A percentile compares a stretch with the other conserved stretches of the same genome.
Conservation (phyloP, 2,888 invertebrate genomes). For the Dryococelus australis region DNA sequence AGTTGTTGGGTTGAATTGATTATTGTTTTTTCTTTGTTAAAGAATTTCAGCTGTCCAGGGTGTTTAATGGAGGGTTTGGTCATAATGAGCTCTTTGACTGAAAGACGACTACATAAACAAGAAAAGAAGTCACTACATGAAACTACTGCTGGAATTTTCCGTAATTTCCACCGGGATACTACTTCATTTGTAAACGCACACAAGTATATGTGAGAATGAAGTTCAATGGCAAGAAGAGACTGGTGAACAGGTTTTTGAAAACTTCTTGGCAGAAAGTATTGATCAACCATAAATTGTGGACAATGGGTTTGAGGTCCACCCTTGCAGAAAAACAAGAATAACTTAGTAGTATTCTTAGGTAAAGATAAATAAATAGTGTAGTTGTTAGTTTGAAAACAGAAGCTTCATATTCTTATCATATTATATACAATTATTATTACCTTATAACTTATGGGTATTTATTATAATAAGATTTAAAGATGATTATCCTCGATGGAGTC, state of each 20-base stretch:
- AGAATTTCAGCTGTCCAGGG: constrained; percentile 16
- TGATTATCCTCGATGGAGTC: constrained; percentile 38
- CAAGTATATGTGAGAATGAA: neutral
- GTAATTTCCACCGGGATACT: neutral
- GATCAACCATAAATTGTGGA: constrained; percentile 34
- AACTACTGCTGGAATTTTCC: constrained; percentile 4
- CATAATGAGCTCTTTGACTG: neutral
- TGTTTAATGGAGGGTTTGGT: neutral
- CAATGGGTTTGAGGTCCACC: constrained; percentile 34
- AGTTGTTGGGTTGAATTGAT: no score
- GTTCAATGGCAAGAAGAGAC: neutral
- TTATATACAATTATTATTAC: constrained; percentile 47
- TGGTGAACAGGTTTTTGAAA: constrained; percentile 36
- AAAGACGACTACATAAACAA: neutral
- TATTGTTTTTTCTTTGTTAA: neutral
- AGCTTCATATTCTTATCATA: constrained; percentile 48
- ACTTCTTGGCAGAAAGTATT: constrained; percentile 47
- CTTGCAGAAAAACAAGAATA: constrained; percentile 27
- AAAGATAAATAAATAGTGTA: constrained; percentile 36
- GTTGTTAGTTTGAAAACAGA: constrained; percentile 40
- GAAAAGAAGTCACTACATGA: neutral
- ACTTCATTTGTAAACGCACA: neutral
- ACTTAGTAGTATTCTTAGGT: constrained; percentile 30
- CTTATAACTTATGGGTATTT: constrained; percentile 45
- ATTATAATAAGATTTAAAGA: constrained; percentile 46